phyloP scores from a whole-genome alignment of 2,888 invertebrate genomes.

The Agelastica alni region DNA sequence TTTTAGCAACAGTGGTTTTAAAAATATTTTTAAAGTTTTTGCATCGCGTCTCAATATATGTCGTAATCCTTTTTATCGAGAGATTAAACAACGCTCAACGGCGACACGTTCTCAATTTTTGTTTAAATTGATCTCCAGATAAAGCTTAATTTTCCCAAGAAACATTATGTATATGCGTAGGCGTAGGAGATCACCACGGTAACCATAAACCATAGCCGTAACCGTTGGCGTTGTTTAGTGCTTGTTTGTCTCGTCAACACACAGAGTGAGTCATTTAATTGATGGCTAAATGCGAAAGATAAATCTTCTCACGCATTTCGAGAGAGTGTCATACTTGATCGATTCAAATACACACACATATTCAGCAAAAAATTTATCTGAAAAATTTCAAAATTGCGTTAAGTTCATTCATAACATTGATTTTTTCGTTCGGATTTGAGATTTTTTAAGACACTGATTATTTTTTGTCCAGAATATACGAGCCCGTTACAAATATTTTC shows the following conservation, averaged over 20 bases:
- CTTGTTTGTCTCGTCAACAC: slow-evolving; percentile 3
- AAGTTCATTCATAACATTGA: too few relatives aligned
- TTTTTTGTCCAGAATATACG: too few relatives aligned
- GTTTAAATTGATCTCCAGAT: slow-evolving; percentile 10
- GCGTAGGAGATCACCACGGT: not conserved
- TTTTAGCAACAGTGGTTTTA: not conserved
- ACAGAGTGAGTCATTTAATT: not conserved
- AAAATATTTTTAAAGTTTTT: too few relatives aligned
- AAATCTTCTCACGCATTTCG: slow-evolving; percentile 5
- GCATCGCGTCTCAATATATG: too few relatives aligned
- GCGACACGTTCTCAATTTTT: not conserved
- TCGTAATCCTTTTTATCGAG: too few relatives aligned
- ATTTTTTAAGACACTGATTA: too few relatives aligned
- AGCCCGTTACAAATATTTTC: too few relatives aligned
- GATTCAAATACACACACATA: too few relatives aligned
- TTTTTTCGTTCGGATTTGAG: too few relatives aligned
- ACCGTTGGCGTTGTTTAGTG: not conserved
- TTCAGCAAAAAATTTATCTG: too few relatives aligned
- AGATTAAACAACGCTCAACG: too few relatives aligned
- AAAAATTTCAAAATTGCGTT: too few relatives aligned
- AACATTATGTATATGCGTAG: slow-evolving; percentile 1
- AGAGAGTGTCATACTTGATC: slow-evolving; percentile 1
- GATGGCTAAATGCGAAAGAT: slow-evolving; percentile 4
- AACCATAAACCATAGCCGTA: not conserved
- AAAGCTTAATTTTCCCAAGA: slow-evolving; percentile 12